Base-by-base conservation (phyloP, 2,113 vertebrate species). In the Sebastes schlegelii region DNA sequence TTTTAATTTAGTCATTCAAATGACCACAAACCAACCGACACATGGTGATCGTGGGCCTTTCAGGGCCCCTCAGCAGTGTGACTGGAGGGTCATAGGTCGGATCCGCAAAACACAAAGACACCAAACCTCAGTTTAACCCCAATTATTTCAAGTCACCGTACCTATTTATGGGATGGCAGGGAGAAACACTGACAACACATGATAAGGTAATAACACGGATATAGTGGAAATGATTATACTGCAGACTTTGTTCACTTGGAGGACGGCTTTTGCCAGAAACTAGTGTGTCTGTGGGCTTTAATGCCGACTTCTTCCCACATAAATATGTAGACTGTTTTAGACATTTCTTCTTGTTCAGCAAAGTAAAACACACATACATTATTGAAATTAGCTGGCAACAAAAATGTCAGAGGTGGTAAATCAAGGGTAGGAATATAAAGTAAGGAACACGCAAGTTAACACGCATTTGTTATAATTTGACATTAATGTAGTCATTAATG, bases 381-480 rank as follows among this genome's bases (percentile, higher is more conserved):
- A 48, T 4, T 42, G 51, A n/a, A 45, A 51, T 75, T 21, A 45
- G 10, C 23, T 42, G 45, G 0, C 57, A 65, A 65, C 3, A 16
- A 70, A 79, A 14, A 60, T 16, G 52, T 66, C 54, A 77, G 16
- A 34, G 68, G 46, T 54, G 57, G 51, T 49, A 26, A 62, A 55
- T 43, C 55, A 63, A n/a, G 26, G 40, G 6, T 46, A 45, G n/a
- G 45, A 1, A 42, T 69, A 13, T 8, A 43, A 64, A 77, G 34
- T n/a, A 23, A 26, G 10, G 40, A 62, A 10, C 6, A 4, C 43
- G 14, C 26, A 17, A 77, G 54, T 71, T n/a, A 55, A 23, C 45
- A 52, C 51, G 75, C 61, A 61, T 80, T 83, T 83, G 46, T 63
- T 65, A 45, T 52, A 62, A 87, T 68, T 79, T 51, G 23, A 82